Evolutionary conservation across 92 coral and sea anemone genomes (phyloP), one percentile per base, ranked within the genome.

Genomic region (Nematostella vectensis): DNA sequence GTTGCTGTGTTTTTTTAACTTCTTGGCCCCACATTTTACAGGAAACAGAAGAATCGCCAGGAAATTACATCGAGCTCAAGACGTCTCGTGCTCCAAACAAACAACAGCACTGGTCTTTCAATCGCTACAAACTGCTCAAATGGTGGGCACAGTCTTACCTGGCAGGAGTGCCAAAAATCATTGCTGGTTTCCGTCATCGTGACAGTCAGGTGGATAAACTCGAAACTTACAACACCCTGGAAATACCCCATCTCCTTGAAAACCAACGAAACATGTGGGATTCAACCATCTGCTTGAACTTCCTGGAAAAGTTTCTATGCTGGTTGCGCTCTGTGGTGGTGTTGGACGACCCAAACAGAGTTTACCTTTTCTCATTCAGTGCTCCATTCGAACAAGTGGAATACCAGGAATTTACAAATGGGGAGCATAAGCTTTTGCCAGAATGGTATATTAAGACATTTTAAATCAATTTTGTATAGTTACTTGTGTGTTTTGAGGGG

Each of bases 61-160:
- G 65, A 25, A 91, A 83, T 65, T 91, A 91, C 69, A 70, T 91
- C 30, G 98, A 91, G 63, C 73, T 91, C 1, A 91, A 91, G 66
- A 91, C 98, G 18, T 81, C 93, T 31, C 61, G 57, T 20, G 76
- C 70, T 31, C 86, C 89, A 18, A 82, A 91, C 58, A 82, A 65
- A 31, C 71, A 88, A 22, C 88, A 81, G 49, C 80, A 67, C 43
- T 71, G 86, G 82, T 80, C 77, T 23, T 86, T 91, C 72, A 80
- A 78, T 57, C 72, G 98, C 47, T 86, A 81, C 88, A 91, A 91
- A 62, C 76, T 91, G 10, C 71, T 91, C 29, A 91, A 91, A 57
- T 91, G 96, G 93, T 91, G 98, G 98, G 88, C 98, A 18, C 98
- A 91, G 75, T 91, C 98, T 0, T 91, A 70, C 60, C 75, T 91